Conservation (phyloP, 1,140 invertebrate species). For the Lamellibrachia luymesi region DNA sequence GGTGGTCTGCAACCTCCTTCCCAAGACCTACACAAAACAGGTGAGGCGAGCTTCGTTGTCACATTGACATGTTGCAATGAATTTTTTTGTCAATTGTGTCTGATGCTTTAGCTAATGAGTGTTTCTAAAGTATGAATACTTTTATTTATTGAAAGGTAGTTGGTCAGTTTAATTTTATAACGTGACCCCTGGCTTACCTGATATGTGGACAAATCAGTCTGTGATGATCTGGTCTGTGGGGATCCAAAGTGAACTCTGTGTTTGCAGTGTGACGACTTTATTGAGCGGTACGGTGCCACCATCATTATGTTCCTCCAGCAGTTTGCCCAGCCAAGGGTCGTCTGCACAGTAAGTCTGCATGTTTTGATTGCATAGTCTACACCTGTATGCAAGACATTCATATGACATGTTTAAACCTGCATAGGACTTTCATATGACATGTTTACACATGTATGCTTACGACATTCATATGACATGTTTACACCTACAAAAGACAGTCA, state of each 20-base stretch:
- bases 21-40: slow-evolving; percentile 7
- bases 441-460: background rate
- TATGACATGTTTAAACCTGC: too few species aligned
- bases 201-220: background rate
- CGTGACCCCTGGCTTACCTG: background rate
- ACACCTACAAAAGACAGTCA: background rate
- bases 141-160: background rate
- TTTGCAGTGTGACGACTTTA: slow-evolving; percentile 64
- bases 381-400: background rate
- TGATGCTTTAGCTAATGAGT: background rate
- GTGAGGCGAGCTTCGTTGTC: background rate
- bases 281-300: slow-evolving; percentile 67
- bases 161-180: background rate
- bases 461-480: background rate
- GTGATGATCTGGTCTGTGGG: background rate
- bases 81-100: background rate
- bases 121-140: background rate
- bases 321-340: slow-evolving; percentile 59
- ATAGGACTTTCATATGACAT: slow-evolving; percentile 16
- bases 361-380: background rate
- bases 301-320: slow-evolving; percentile 66
- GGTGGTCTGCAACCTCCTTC: slow-evolving; percentile 30
- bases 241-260: background rate
- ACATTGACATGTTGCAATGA: background rate
- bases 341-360: slow-evolving; percentile 57